Evolutionary conservation across 2,113 vertebrate genomes (phyloP).

Genomic region (Oplegnathus fasciatus): DNA sequence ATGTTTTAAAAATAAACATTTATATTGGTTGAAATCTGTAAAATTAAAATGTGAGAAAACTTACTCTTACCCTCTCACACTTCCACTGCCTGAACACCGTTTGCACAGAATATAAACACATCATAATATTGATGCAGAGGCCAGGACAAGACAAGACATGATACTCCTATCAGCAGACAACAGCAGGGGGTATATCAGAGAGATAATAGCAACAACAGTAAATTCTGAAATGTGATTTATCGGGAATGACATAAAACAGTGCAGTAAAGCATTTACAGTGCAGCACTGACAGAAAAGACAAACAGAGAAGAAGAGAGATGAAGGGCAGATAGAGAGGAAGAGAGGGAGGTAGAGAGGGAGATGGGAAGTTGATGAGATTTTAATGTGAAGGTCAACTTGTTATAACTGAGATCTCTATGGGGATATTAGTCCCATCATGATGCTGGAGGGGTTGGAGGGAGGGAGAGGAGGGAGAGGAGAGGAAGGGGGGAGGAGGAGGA

Average conservation of each 20-base stretch:
- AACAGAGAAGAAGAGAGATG: constrained; percentile 46
- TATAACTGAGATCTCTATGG: constrained; percentile 76
- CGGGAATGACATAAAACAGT: constrained; percentile 30
- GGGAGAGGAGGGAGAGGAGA: background rate
- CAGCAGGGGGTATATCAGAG: constrained; percentile 7
- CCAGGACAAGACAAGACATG: background rate
- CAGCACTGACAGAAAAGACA: constrained; percentile 47
- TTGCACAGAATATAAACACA: constrained; percentile 3
- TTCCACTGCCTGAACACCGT: constrained; percentile 25
- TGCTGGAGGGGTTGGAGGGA: constrained; percentile 32
- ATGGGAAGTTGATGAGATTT: constrained; percentile 81
- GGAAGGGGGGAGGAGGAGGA: constrained; percentile 10
- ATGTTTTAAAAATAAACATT: background rate
- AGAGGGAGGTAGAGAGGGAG: constrained; percentile 57
- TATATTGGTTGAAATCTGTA: background rate
- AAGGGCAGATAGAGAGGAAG: constrained; percentile 65
- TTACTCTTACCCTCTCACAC: background rate
- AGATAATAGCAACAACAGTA: constrained; percentile 19
- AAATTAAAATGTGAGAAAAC: background rate
- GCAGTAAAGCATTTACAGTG: constrained; percentile 48
- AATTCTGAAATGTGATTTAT: constrained; percentile 43
- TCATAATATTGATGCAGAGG: constrained; percentile 24
- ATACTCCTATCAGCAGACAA: constrained; percentile 12
- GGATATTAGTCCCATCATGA: constrained; percentile 75
- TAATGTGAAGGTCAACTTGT: constrained; percentile 85